Conservation (phyloP, 2,888 invertebrate genomes). For the Drosophila ochracea region DNA sequence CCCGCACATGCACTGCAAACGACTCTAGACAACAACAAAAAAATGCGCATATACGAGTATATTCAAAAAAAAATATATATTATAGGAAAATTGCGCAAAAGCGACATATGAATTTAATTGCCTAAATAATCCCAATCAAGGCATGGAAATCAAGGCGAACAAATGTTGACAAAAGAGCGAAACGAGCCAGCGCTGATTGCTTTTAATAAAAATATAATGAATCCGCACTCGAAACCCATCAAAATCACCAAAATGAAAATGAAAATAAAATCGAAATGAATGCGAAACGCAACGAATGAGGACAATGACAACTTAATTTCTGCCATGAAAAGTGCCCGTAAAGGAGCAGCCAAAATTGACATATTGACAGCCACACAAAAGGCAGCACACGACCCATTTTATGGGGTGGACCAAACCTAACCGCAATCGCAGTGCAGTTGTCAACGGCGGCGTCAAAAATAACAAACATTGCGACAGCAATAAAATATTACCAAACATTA, state of each 20-base stretch:
- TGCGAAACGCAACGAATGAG: conserved; percentile 55
- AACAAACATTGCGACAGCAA: conserved; percentile 80
- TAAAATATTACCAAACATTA: conserved; percentile 61
- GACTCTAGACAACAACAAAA: background rate
- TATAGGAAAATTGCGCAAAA: conserved; percentile 55
- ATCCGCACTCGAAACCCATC: conserved; percentile 59
- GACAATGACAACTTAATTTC: conserved; percentile 78
- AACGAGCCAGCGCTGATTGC: conserved; percentile 66
- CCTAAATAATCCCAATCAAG: conserved; percentile 72
- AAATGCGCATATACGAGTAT: background rate
- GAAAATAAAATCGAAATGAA: conserved; percentile 52
- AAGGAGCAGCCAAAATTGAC: conserved; percentile 75
- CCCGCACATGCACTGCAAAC: conserved; percentile 9
- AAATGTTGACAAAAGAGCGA: conserved; percentile 58
- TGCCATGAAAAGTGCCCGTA: conserved; percentile 65
- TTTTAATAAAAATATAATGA: conserved; percentile 81
- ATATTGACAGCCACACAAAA: conserved; percentile 78
- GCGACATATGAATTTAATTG: conserved; percentile 79
- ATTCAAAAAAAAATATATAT: conserved; percentile 24
- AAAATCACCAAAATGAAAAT: conserved; percentile 38
- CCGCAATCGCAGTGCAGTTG: conserved; percentile 66
- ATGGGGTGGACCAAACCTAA: conserved; percentile 38
- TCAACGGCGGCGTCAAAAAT: conserved; percentile 63
- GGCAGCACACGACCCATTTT: conserved; percentile 38
- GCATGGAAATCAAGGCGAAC: conserved; percentile 53